Evolutionary conservation across 2,797 vertebrate genomes (phyloP), one percentile per base, ranked within the genome.

Genomic region (Antrozous pallidus): DNA sequence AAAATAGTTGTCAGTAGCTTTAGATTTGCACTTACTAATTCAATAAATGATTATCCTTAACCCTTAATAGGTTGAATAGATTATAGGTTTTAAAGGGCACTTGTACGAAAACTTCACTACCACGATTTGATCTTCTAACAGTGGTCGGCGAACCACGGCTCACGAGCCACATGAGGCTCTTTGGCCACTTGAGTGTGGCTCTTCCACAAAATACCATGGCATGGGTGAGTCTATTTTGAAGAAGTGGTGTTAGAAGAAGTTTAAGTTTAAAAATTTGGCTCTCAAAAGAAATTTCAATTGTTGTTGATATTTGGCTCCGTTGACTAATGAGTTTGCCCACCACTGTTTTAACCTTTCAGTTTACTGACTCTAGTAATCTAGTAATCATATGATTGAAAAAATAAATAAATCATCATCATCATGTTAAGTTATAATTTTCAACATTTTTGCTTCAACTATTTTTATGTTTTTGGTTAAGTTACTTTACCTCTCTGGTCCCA

Each of bases 371-470:
- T 74, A 56, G 1, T 70, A 69, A 84, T 36, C 8, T 96, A 51
- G 28, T 78, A 88, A 77, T 13, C 4, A 61, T 67, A 70, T 36
- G 3, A 40, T 38, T 51, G 8, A 78, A 82, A 69, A 61, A 78
- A 84, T 86, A 74, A 56, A 94, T 8, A 31, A 63, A 63, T 63
- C 14, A 88, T 79, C 20, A 31, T 65, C 9, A 80, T 51, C 24
- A 36, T 94, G 80, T 93, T 70, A 89, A 85, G 17, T 54, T 80
- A 40, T 20, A 93, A 77, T 22, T 75, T 17, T 88, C 28, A 95
- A 56, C 2, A 42, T 28, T 91, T 94, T 95, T 91, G 28, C 38
- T 80, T 82, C 73, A 13, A 88, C 14, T 94, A 40, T 71, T 75
- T 90, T 24, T 91, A 61, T 79, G 3, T 61, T 61, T 20, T 78